Base-by-base conservation (phyloP, 1,140 invertebrate genomes). In the Eurosta solidaginis region DNA sequence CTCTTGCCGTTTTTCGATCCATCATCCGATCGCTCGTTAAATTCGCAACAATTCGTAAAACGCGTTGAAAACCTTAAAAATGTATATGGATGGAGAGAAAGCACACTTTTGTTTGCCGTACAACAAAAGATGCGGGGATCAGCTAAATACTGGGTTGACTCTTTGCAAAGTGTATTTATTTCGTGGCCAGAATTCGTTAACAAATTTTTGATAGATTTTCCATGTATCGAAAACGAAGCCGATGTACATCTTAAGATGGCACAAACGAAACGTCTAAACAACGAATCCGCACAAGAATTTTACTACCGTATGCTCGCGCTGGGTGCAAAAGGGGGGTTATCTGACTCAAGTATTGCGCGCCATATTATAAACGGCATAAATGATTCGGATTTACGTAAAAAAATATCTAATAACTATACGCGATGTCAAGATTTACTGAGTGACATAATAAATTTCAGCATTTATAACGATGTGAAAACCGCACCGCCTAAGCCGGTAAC, bases 331-430 rank as follows among this genome's bases (percentile, higher is more conserved):
- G 63, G 63, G n/a, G 12, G 33, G 27, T 27, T 73, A 27, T 25
- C 22, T n/a, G 63, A 73, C 27, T 36, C 22, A n/a, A 27, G 17
- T 29, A 73, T 73, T 29, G 63, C 33, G 33, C 17, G 22, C 17
- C 33, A 73, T 73, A 73, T 73, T 29, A 40, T 73, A 17, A 73
- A 73, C n/a, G 63, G 63, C 17, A 73, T 73, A 33, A 73, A 73
- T 73, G 63, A 73, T 9, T 27, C n/a, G 12, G 63, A 73, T 25
- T 29, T 25, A 12, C 63, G 22, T 9, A 25, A 36, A 22, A 73
- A 73, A 73, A 73, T 73, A 10, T 73, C 63, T 73, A 73, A 29
- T 27, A n/a, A 73, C 10, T 44, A 44, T 44, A 44, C 29, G 0
- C 14, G 33, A 22, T 50, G 49, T 29, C 9, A 29, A 25, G 49